phyloP scores from a whole-genome alignment of 2,797 vertebrate species.

The Arvicola amphibius region DNA sequence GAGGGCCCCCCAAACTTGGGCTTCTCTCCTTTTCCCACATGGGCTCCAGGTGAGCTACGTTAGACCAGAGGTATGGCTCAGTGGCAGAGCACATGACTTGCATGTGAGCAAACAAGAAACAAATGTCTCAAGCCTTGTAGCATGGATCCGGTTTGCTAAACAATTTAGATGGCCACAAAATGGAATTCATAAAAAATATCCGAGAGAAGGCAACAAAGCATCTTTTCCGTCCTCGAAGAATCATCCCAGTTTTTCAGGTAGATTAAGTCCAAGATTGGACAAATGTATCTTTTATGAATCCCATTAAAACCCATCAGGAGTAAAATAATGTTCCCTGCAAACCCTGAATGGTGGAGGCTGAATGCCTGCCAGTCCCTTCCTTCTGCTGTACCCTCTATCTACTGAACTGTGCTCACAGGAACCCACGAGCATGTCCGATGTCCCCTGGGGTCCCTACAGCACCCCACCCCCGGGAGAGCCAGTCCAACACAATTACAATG shows the following conservation, averaged over 20 bases:
- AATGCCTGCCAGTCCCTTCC: too few relatives aligned
- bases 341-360: background rate
- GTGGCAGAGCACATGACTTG: too few relatives aligned
- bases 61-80: background rate
- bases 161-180: background rate
- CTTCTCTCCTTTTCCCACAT: background rate
- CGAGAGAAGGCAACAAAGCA: background rate
- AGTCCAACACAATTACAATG: background rate
- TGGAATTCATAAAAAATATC: background rate
- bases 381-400: background rate
- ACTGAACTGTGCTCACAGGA: rapidly evolving
- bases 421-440: background rate
- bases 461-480: background rate
- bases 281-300: conserved; percentile 2
- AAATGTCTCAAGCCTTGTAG: rapidly evolving
- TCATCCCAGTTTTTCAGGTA: conserved; percentile 4
- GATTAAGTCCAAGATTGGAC: conserved; percentile 46
- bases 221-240: conserved; percentile 20
- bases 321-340: background rate
- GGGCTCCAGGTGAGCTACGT: background rate
- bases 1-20: background rate
- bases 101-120: background rate
- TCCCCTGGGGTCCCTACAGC: background rate
- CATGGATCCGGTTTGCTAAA: background rate
- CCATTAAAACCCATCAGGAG: background rate